Evolutionary conservation across 1,140 invertebrate genomes (phyloP), one percentile per base, ranked within the genome.

Genomic region (Ostrea edulis): DNA sequence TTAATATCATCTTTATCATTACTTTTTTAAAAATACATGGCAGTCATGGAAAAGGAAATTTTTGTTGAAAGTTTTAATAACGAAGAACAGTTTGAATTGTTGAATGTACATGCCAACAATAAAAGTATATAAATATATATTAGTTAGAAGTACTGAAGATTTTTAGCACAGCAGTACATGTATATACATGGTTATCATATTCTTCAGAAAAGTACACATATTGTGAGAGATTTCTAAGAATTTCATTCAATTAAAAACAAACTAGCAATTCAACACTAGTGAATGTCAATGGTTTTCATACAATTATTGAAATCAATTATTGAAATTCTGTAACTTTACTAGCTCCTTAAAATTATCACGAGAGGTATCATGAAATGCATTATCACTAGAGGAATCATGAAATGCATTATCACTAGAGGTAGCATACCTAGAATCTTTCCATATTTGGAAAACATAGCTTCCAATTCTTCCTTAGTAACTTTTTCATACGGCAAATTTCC

Each of bases 391-490:
- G n/a, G n/a, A 58, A 12, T 58, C 55, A 58, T 17, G 12, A 58
- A 71, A 71, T 82, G 84, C 92, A n/a, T n/a, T n/a, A n/a, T n/a
- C n/a, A n/a, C n/a, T n/a, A n/a, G n/a, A n/a, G n/a, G n/a, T n/a
- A n/a, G n/a, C n/a, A 90, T 93, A 95, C 95, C 95, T 86, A 94
- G 81, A 62, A 95, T 96, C 87, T 95, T 96, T 12, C 97, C 97
- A 94, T 97, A 97, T 71, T 96, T 96, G 86, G 95, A 95, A 93
- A 97, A 98, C 94, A 97, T 96, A 71, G 96, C 96, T 88, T 97
- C 97, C 22, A 98, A 91, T 87, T 97, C 97, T 17, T 96, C 95
- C 22, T 96, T 96, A 9, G 96, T 96, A 53, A 96, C 96, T 11
- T 95, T 95, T 88, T 97, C 96, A 0, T 96, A 96, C 88, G 96